Evolutionary conservation across 2,888 invertebrate genomes (phyloP).

Genomic region (Blomia tropicalis): DNA sequence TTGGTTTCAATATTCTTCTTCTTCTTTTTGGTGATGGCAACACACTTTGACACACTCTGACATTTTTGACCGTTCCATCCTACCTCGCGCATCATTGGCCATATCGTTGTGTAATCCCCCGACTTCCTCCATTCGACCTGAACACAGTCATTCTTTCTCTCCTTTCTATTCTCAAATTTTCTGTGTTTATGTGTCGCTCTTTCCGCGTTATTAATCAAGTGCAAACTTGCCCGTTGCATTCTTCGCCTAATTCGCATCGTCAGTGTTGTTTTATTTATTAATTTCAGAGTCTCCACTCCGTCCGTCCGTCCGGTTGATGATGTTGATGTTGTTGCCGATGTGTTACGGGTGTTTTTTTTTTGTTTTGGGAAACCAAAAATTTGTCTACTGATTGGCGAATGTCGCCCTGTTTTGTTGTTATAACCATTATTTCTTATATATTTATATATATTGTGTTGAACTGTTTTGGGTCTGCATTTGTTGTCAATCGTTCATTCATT

Average conservation of each 20-base stretch:
- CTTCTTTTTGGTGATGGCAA: too few species aligned
- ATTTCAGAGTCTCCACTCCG: too few species aligned
- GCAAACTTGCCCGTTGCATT: slow-evolving; percentile 9
- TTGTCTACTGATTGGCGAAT: too few species aligned
- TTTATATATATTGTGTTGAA: too few species aligned
- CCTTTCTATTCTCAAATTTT: neutral
- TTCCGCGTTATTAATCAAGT: slow-evolving; percentile 13
- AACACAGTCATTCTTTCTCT: too few species aligned
- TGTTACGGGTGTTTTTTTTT: too few species aligned
- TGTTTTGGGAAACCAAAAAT: too few species aligned
- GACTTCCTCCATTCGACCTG: slow-evolving; percentile 4
- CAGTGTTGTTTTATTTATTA: neutral
- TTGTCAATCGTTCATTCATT: neutral
- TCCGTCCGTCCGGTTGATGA: too few species aligned
- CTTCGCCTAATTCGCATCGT: slow-evolving; percentile 10
- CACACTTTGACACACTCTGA: too few species aligned
- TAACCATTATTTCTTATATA: neutral
- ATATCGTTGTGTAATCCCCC: slow-evolving; percentile 10
- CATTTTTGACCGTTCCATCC: neutral
- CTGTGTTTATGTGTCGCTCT: neutral
- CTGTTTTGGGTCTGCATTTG: too few species aligned
- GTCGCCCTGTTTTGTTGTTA: neutral
- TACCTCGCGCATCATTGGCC: slow-evolving; percentile 13
- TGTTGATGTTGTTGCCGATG: too few species aligned
- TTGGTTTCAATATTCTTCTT: too few species aligned